Conservation (phyloP, 1,140 invertebrate genomes). For the Habropoda laboriosa region DNA sequence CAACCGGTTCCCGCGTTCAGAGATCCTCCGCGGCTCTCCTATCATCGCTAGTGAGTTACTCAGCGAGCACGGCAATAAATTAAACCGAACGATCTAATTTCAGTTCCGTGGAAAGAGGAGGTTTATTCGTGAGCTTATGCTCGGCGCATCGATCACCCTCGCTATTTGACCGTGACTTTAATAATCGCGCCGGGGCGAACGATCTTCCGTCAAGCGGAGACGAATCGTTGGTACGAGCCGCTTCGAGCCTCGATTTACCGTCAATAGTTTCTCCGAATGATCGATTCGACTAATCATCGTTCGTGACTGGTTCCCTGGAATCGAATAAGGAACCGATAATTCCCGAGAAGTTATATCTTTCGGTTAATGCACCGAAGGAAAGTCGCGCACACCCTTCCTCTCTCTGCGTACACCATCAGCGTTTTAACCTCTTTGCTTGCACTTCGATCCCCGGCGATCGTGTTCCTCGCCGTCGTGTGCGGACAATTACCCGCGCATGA, state of each 20-base stretch:
- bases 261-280: conserved; percentile 47
- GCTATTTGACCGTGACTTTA: conserved; percentile 15
- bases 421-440: background rate
- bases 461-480: background rate
- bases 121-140: background rate
- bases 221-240: background rate
- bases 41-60: conserved; percentile 7
- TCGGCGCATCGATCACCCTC: conserved; percentile 7
- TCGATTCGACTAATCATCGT: conserved; percentile 45
- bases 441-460: too few species aligned
- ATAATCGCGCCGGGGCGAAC: conserved; percentile 5
- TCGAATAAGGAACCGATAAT: conserved; percentile 49
- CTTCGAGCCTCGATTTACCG: conserved; percentile 2
- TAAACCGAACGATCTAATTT: conserved; percentile 37
- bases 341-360: background rate
- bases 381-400: background rate
- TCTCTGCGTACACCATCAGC: background rate
- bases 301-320: conserved; percentile 71
- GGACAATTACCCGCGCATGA: background rate
- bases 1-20: conserved; percentile 4
- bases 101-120: background rate
- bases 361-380: conserved; percentile 14
- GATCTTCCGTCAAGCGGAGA: background rate
- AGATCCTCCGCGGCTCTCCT: background rate
- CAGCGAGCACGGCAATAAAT: background rate